Conservation (phyloP, 2,797 vertebrate species). For the Arrhamphus sclerolepis region DNA sequence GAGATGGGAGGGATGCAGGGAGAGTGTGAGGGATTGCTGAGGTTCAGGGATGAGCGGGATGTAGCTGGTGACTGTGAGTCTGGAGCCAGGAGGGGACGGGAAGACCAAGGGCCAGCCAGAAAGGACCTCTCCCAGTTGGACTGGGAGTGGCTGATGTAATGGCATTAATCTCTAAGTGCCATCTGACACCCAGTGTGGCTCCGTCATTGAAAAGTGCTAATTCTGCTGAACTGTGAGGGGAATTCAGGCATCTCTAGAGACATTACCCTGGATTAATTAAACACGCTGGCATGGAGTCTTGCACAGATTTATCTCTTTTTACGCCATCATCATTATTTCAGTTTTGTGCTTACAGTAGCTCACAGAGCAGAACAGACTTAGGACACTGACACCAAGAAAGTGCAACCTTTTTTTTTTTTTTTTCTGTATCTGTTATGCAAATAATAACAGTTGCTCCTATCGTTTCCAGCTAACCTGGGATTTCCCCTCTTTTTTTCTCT, state of each 20-base stretch:
- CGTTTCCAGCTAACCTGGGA: slow-evolving; percentile 60
- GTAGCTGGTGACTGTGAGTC: slow-evolving; percentile 71
- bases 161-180: slow-evolving; percentile 78
- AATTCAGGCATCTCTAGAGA: slow-evolving; percentile 71
- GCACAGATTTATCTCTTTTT: slow-evolving; percentile 62
- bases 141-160: slow-evolving; percentile 78
- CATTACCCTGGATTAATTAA: slow-evolving; percentile 73
- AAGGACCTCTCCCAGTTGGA: slow-evolving; percentile 63
- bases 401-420: slow-evolving; percentile 18
- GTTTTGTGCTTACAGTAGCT: slow-evolving; percentile 50
- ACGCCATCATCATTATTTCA: slow-evolving; percentile 50
- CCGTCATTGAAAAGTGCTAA: slow-evolving; percentile 78
- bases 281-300: slow-evolving; percentile 56
- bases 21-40: slow-evolving; percentile 55
- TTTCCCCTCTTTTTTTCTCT: slow-evolving; percentile 57
- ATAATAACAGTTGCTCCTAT: slow-evolving; percentile 20
- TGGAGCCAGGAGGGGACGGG: slow-evolving; percentile 67
- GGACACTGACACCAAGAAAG: slow-evolving; percentile 39
- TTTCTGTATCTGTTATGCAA: slow-evolving; percentile 13
- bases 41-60: slow-evolving; percentile 69
- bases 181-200: slow-evolving; percentile 78
- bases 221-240: slow-evolving; percentile 78
- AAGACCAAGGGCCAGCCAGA: slow-evolving; percentile 64
- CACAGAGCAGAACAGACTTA: slow-evolving; percentile 40
- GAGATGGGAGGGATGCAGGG: slow-evolving; percentile 36